Conservation (phyloP, 2,113 vertebrate species). For the Malurus alboscapulatus region DNA sequence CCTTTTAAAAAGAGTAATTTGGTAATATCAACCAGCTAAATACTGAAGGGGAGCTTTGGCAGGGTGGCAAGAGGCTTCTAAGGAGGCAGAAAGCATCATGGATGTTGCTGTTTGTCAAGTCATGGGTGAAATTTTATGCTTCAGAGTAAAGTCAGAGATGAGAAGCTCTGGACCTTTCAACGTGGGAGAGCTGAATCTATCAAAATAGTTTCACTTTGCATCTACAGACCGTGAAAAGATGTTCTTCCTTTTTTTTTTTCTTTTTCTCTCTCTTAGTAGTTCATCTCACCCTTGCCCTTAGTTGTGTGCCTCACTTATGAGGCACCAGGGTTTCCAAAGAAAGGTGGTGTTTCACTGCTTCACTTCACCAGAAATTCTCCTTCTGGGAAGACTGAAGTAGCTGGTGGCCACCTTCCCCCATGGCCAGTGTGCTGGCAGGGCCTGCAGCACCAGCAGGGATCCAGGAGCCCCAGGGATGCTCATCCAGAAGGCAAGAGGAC, state of each 20-base stretch:
- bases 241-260: background rate
- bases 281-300: background rate
- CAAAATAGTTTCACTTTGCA: conserved; percentile 57
- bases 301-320: background rate
- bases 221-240: conserved; percentile 7
- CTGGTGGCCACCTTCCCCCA: fast-evolving
- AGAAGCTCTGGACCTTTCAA: conserved; percentile 21
- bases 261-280: background rate
- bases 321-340: background rate
- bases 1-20: background rate
- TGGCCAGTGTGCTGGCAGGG: background rate
- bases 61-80: background rate
- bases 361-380: background rate
- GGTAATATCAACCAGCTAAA: background rate
- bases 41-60: background rate
- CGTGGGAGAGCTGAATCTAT: background rate
- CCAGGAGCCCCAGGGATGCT: background rate
- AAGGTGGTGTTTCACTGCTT: background rate
- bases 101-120: conserved; percentile 21
- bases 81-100: background rate
- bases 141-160: conserved; percentile 1
- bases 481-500: background rate
- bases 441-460: background rate
- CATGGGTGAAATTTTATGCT: conserved; percentile 30
- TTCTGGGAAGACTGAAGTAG: background rate